These are phyloP conservation scores for Eupelmus urozonus DNA, from an alignment of 2,888 invertebrate genomes.

Conservation along the genomic window DNA sequence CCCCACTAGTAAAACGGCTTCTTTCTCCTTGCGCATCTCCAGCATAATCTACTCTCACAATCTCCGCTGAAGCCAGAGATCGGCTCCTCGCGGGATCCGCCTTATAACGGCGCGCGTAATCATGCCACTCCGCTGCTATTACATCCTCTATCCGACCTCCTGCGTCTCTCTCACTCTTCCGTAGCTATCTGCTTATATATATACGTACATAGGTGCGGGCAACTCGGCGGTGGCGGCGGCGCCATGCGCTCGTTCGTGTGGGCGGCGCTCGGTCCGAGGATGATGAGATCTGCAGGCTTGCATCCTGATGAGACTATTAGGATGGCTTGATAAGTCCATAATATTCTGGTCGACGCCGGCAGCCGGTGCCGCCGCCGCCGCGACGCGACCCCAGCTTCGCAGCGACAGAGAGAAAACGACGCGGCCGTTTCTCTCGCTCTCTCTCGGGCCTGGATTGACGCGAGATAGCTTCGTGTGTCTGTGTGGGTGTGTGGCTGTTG, in stretches of 20 bases:
- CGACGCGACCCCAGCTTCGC: slow-evolving; percentile 65
- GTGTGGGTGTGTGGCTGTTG: too few species aligned
- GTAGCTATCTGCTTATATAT: not conserved
- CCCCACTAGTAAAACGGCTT: too few species aligned
- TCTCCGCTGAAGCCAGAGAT: too few species aligned
- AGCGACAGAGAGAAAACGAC: slow-evolving; percentile 15
- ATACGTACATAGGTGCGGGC: not conserved
- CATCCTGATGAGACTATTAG: slow-evolving; percentile 77
- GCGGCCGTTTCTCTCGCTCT: slow-evolving; percentile 53
- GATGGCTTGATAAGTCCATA: slow-evolving; percentile 76
- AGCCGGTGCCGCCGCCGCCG: slow-evolving; percentile 63
- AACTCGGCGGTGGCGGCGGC: not conserved
- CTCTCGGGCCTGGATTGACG: slow-evolving; percentile 66
- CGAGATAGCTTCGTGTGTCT: too few species aligned
- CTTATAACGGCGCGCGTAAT: slow-evolving; percentile 66
- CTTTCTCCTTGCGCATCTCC: too few species aligned
- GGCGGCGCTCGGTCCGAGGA: slow-evolving; percentile 67
- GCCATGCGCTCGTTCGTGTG: slow-evolving; percentile 60
- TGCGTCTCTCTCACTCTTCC: slow-evolving; percentile 23
- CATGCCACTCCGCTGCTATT: slow-evolving; percentile 68
- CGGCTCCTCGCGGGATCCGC: slow-evolving; percentile 60
- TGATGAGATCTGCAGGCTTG: slow-evolving; percentile 76
- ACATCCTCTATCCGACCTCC: slow-evolving; percentile 65
- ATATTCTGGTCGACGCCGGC: slow-evolving; percentile 68
- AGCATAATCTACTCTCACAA: too few species aligned